Base-by-base conservation (phyloP, 2,888 invertebrate genomes). In the Neocrepidodera transversa region DNA sequence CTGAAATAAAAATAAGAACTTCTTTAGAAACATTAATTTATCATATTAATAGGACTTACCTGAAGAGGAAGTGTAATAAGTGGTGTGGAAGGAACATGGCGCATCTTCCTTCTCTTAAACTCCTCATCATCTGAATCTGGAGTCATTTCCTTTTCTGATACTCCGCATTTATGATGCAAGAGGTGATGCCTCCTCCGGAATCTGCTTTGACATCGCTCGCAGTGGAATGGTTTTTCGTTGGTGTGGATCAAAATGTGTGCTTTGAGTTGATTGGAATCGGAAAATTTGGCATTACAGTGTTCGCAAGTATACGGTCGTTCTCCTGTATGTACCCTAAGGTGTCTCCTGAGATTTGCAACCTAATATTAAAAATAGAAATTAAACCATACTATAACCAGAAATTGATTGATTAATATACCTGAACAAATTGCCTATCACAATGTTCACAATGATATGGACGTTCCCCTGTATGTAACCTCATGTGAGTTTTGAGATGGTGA, bases 401-500 rank as follows among this genome's bases (percentile, higher is more conserved):
- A n/a, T n/a, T n/a, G n/a, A n/a, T n/a, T n/a, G n/a, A n/a, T n/a
- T n/a, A n/a, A n/a, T n/a, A n/a, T n/a, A 54, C 54, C 79, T 95
- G 95, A 30, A 95, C 95, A 78, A 95, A 95, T 76, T 93, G 92
- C 1, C 94, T 86, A 66, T 95, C 93, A 81, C 95, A 95, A 78
- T 93, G 93, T 51, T 89, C 89, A 80, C 95, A 95, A 74, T 91
- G 90, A 79, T 95, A 95, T 0, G 95, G 95, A 72, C 95, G 92
- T 78, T 95, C 95, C 0, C 95, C 95, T 1, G 95, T 95, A 78
- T 95, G 95, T 62, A 95, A 82, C 18, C 95, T 85, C 85, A 95
- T 90, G 80, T 95, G 95, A 0, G 95, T 95, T 81, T 95, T 95
- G 51, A 95, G 82, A 74, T 95, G 95, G 74, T 95, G 95, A 76